Evolutionary conservation across 2,797 vertebrate genomes (phyloP).

Genomic region (Lithobates pipiens): DNA sequence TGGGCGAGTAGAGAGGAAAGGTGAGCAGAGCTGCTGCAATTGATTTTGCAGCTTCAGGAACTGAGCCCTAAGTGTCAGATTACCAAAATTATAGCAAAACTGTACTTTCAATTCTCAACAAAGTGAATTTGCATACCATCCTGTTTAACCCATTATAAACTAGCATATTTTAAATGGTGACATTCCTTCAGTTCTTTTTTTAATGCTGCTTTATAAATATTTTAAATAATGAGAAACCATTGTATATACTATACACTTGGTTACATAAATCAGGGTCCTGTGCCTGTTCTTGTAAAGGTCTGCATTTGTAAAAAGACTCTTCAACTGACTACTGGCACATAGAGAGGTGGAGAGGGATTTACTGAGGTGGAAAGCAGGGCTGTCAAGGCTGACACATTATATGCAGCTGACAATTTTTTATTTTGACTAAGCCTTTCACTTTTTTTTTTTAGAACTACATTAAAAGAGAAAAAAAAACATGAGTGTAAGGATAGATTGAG

Average conservation of each 20-base stretch:
- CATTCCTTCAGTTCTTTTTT: no score
- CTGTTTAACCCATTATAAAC: no score
- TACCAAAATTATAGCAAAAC: no score
- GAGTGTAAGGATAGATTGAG: not conserved
- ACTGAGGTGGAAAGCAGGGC: slow-evolving; percentile 29
- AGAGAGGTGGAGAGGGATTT: not conserved
- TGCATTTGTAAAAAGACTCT: not conserved
- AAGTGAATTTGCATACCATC: no score
- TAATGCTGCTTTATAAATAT: no score
- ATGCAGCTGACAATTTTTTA: slow-evolving; percentile 23
- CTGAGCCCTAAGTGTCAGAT: no score
- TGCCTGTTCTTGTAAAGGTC: not conserved
- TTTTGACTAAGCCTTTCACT: not conserved
- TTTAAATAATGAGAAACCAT: not conserved
- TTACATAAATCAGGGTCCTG: not conserved
- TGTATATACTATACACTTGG: not conserved
- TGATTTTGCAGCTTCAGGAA: no score
- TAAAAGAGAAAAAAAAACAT: not conserved
- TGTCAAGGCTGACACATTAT: slow-evolving; percentile 23
- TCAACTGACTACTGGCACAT: not conserved
- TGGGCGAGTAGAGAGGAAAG: no score
- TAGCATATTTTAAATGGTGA: no score
- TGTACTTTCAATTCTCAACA: no score
- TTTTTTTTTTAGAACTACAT: not conserved
- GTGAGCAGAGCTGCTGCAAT: no score